A percentile compares a stretch with the other conserved stretches of the same genome.
Evolutionary conservation across 1,140 invertebrate genomes (phyloP).

Genomic region (Drosophila bocki): DNA sequence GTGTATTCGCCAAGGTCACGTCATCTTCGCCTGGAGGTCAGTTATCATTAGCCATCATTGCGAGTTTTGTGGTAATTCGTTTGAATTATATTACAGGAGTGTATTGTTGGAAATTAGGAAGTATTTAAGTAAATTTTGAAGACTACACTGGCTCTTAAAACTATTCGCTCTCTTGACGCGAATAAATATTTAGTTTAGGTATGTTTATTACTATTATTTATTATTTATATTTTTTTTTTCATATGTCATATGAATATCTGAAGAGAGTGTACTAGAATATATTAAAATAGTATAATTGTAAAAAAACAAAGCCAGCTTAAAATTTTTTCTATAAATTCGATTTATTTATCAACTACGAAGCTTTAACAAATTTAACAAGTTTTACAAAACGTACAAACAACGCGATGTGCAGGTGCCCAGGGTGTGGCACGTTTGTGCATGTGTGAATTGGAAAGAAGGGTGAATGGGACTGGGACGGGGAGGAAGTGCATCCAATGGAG

Average conservation of each 20-base stretch:
- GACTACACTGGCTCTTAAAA: background rate
- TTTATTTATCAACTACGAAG: constrained; percentile 67
- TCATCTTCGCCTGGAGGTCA: constrained; percentile 44
- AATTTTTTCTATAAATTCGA: constrained; percentile 61
- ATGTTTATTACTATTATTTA: too few species aligned
- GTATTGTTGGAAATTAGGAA: background rate
- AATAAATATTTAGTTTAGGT: background rate
- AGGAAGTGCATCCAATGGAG: constrained; percentile 38
- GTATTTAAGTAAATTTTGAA: background rate
- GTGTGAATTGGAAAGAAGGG: constrained; percentile 41
- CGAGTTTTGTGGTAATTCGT: constrained; percentile 3
- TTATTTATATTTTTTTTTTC: too few species aligned
- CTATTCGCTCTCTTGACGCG: background rate
- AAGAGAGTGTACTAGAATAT: too few species aligned
- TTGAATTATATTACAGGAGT: background rate
- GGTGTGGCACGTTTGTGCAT: constrained; percentile 36
- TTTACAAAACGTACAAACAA: constrained; percentile 60
- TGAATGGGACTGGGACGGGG: background rate
- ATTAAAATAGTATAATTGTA: background rate
- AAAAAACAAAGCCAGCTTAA: background rate
- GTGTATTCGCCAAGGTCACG: constrained; percentile 64
- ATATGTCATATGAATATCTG: too few species aligned
- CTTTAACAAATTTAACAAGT: constrained; percentile 62
- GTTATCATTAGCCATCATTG: constrained; percentile 49
- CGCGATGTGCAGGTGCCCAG: constrained; percentile 39